A percentile compares a stretch with the other conserved stretches of the same genome.
These are phyloP conservation scores for Melinaea marsaeus DNA, from an alignment of 2,888 invertebrate genomes.

Conservation along the genomic window DNA sequence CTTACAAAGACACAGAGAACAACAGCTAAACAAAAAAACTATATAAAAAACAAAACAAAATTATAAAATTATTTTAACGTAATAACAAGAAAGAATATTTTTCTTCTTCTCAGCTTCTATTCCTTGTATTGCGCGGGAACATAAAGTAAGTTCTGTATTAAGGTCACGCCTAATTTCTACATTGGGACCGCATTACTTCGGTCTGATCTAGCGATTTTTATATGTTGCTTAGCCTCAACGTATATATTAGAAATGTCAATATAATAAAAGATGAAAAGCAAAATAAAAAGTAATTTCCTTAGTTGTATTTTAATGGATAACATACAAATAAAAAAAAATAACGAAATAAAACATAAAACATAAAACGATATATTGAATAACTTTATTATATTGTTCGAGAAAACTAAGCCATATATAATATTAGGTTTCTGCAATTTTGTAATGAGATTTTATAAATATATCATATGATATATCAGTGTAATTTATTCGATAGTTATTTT, in stretches of 20 bases:
- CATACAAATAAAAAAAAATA: neutral
- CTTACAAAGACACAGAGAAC: too few relatives aligned
- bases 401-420: too few relatives aligned
- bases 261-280: neutral
- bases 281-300: neutral
- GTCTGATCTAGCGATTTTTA: slow-evolving; percentile 23
- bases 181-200: slow-evolving; percentile 22
- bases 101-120: slow-evolving; percentile 5
- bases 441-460: too few relatives aligned
- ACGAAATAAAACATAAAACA: neutral
- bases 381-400: neutral
- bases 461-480: too few relatives aligned
- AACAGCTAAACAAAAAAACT: too few relatives aligned
- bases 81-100: neutral
- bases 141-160: slow-evolving; percentile 25
- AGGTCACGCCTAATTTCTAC: slow-evolving; percentile 26
- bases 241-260: slow-evolving; percentile 14
- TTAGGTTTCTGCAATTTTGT: too few relatives aligned
- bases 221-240: slow-evolving; percentile 18
- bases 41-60: neutral
- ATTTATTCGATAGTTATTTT: too few relatives aligned
- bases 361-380: neutral
- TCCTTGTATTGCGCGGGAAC: slow-evolving; percentile 14
- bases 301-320: neutral
- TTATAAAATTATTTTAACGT: neutral